Evolutionary conservation across 2,113 vertebrate genomes (phyloP).

Genomic region (Hemiprocne comata): DNA sequence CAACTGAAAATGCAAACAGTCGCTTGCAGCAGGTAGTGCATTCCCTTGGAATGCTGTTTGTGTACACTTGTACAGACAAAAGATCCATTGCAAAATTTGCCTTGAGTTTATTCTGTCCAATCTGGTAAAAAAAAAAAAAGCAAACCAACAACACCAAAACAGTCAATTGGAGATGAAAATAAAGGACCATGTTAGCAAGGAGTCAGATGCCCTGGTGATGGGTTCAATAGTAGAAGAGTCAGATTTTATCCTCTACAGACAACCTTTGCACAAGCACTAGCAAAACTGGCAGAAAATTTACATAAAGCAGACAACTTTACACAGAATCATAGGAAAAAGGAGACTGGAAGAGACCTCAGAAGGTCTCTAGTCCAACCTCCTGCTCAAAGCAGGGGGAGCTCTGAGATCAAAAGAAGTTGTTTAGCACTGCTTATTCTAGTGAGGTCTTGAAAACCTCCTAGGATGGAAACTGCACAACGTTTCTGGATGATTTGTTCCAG

Average conservation of each 20-base stretch:
- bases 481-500: background rate
- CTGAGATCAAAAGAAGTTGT: background rate
- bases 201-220: background rate
- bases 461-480: background rate
- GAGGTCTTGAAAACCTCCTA: background rate
- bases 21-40: background rate
- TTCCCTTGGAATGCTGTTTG: background rate
- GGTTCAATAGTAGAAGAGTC: background rate
- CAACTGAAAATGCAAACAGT: background rate
- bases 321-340: background rate
- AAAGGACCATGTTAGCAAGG: background rate
- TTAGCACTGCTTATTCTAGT: background rate
- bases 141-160: rapidly evolving
- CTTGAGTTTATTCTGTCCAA: background rate
- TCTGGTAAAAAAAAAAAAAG: background rate
- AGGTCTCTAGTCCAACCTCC: background rate
- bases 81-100: background rate
- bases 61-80: background rate
- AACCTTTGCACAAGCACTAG: background rate
- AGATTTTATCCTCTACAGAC: background rate
- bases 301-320: background rate
- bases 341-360: background rate
- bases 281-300: background rate
- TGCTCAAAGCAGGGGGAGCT: background rate
- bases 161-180: background rate